Evolutionary conservation across 2,113 vertebrate species (phyloP), one percentile per base, ranked within the genome.

Genomic region (Mormoops blainvillei): DNA sequence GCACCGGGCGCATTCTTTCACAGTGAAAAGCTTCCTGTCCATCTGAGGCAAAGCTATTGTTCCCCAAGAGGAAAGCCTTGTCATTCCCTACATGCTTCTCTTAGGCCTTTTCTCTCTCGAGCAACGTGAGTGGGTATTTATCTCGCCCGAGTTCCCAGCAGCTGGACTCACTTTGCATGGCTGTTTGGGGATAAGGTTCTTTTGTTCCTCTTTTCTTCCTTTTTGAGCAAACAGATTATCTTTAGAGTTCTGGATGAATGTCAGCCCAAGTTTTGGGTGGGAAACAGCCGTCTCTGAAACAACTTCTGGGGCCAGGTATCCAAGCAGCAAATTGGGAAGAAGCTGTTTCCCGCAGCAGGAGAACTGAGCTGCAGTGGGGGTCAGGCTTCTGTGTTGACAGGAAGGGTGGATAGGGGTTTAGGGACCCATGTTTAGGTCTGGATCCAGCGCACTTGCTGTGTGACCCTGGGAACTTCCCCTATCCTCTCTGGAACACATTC

Each of bases 61-160:
- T 96, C 48, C 56, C 74, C 0, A 15, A 93, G 78, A 87, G 50
- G 91, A 90, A 93, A 93, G 58, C n/a, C 76, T 56, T 76, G 86
- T 89, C 94, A 67, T 87, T 63, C 67, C 50, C 67, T 26, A 0
- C 14, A 74, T 43, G 88, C 58, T 36, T 33, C 77, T 56, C 68
- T 6, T 14, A 6, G 2, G 87, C 45, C 71, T 83, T 78, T 91
- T 95, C 82, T 87, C 58, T 91, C 70, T n/a, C 26, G 20, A 36
- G 83, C 71, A 54, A 70, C 0, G 0, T 71, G 83, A 83, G 85
- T 3, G 48, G 73, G n/a, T 90, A 71, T 95, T 94, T 92, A 95
- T 95, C 41, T 82, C 48, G 20, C 48, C 48, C 73, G 87, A 86
- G 92, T 97, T 97, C 61, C 65, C 45, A 73, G 82, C 96, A 97